Evolutionary conservation across 2,888 invertebrate species (phyloP), one percentile per base, ranked within the genome.

Genomic region (Platycheirus albimanus): DNA sequence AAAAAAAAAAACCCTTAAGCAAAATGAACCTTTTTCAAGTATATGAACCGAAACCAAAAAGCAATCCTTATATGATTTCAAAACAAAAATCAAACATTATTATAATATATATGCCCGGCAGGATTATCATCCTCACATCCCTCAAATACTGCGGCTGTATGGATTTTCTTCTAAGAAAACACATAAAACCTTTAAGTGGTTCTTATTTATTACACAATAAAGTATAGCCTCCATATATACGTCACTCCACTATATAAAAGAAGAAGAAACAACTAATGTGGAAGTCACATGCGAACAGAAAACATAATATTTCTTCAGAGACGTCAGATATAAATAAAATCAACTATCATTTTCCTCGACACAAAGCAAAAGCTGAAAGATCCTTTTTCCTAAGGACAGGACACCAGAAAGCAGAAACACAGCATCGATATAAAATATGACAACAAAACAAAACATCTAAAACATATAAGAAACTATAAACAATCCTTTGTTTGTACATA

Each of bases 121-220:
- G n/a, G n/a, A n/a, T n/a, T n/a, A n/a, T n/a, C n/a, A n/a, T n/a
- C n/a, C n/a, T n/a, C n/a, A n/a, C n/a, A n/a, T n/a, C n/a, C n/a
- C n/a, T n/a, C n/a, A 6, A 24, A 71, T 30, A 52, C 43, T 41
- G 38, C 33, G 6, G 15, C 24, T 33, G n/a, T 15, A 20, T 24
- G 17, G 54, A 64, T 36, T 67, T 19, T 38, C 20, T n/a, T n/a
- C 63, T 15, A 33, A 54, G 6, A 45, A 47, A 58, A 51, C 58
- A 43, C 28, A 36, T 24, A 66, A 67, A 79, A 67, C 51, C 79
- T 63, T 74, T 24, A 24, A 74, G 43, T 52, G 67, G 41, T 36
- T 52, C 30, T 52, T 52, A 79, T 67, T 74, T 72, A 72, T 67
- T 58, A 61, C 45, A 52, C 58, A 19, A 58, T 72, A 66, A 70